phyloP scores from a whole-genome alignment of 2,113 vertebrate genomes.

The Sander lucioperca region DNA sequence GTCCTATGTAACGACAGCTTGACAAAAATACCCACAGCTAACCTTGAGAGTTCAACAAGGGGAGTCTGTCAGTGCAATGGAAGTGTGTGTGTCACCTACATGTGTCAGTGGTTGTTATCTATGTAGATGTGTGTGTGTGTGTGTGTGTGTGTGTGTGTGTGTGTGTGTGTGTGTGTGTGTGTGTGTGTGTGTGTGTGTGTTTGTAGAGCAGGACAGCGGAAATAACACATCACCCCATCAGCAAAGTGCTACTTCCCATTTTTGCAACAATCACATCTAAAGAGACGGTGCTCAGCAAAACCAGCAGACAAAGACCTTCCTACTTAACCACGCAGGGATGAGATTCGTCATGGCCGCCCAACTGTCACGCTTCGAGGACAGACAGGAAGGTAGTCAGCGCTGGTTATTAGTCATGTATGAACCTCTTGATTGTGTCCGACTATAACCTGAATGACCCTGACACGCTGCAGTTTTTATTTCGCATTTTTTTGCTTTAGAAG shows the following conservation, averaged over 20 bases:
- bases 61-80: constrained; percentile 29
- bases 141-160: constrained; percentile 10
- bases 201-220: constrained; percentile 25
- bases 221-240: constrained; percentile 58
- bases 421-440: neutral
- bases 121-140: constrained; percentile 1
- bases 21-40: constrained; percentile 42
- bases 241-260: constrained; percentile 55
- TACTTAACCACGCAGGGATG: constrained; percentile 16
- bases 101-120: constrained; percentile 22
- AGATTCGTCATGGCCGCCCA: constrained; percentile 28
- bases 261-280: constrained; percentile 51
- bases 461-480: neutral
- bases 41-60: constrained; percentile 46
- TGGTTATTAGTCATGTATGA: constrained; percentile 24
- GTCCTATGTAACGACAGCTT: constrained; percentile 7
- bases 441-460: neutral
- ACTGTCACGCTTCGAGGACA: constrained; percentile 35
- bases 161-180: constrained; percentile 15
- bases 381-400: constrained; percentile 26
- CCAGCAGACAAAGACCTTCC: constrained; percentile 36
- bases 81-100: constrained; percentile 40
- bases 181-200: constrained; percentile 11
- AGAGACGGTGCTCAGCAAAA: constrained; percentile 46
- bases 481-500: constrained; percentile 13